A percentile compares a stretch with the other conserved stretches of the same genome.
Evolutionary conservation across 2,113 vertebrate species (phyloP).

Genomic region (Myxocyprinus asiaticus): DNA sequence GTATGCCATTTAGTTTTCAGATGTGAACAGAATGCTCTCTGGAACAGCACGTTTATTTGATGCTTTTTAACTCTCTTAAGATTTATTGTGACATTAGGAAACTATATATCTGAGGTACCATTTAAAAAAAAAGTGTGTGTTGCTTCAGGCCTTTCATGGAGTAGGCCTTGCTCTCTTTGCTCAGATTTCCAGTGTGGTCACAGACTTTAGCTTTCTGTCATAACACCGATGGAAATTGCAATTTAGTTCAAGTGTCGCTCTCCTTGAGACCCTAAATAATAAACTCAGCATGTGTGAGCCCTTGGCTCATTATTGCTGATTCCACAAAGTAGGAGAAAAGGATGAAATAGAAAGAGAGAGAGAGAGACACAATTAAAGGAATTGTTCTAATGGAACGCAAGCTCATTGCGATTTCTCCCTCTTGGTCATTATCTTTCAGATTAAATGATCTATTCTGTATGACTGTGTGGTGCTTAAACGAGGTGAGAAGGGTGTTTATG

Average conservation of each 20-base stretch:
- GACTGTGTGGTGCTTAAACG: constrained; percentile 62
- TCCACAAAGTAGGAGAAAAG: constrained; percentile 54
- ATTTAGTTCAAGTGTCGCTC: constrained; percentile 35
- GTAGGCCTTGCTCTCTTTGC: neutral
- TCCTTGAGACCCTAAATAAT: constrained; percentile 71
- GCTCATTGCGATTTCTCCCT: constrained; percentile 65
- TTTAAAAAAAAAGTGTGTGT: neutral
- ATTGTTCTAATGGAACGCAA: constrained; percentile 71
- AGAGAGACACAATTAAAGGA: constrained; percentile 71
- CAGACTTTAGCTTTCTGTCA: no score
- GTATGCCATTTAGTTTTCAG: constrained; percentile 22
- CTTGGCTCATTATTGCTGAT: no score
- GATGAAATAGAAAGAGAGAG: constrained; percentile 45
- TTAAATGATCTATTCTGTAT: constrained; percentile 68
- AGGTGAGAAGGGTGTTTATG: constrained; percentile 63
- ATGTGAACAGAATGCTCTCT: constrained; percentile 19
- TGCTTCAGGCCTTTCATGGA: neutral
- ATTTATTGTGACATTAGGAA: neutral
- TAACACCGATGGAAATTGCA: no score
- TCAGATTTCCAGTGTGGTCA: no score
- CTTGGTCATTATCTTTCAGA: constrained; percentile 68
- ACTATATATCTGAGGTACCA: neutral
- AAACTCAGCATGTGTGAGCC: constrained; percentile 49
- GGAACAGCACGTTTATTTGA: neutral
- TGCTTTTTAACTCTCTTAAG: no score